Base-by-base conservation (phyloP, 2,888 invertebrate genomes). In the Dynastes grantii region DNA sequence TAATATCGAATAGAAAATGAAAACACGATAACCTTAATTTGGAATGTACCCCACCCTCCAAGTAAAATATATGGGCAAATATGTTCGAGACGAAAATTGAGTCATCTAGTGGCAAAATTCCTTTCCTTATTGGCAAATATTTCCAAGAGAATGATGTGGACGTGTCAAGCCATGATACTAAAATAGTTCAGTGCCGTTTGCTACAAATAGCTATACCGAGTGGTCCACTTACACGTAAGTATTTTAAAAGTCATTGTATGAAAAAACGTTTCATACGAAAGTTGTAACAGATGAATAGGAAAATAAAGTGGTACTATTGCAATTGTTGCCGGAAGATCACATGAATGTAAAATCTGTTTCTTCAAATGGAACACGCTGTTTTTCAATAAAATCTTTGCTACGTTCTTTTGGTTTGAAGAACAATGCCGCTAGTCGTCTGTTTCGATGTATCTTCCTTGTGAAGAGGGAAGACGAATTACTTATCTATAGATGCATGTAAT, bases 101-200 rank as follows among this genome's bases (percentile, higher is more conserved):
- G 70, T 70, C 70, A 53, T 70, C 53, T 53, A 70, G 27, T 13
- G 8, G 16, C 53, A 27, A 53, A 53, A 70, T 70, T 70, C 70
- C 70, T 70, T 70, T 53, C 53, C 37, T 53, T 51, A 70, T 70
- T 70, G 70, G 53, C 32, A 70, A 53, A 70, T 70, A 70, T 70
- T 70, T 53, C 55, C 37, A 16, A 37, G 64, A 40, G n/a, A 27
- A 27, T 16, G n/a, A 64, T 64, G 16, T 37, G n/a, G 6, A 32
- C 13, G 37, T 9, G n/a, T 64, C 63, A 16, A 37, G 37, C 9
- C 32, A 2, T 40, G 16, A 64, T 37, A 64, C 2, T 40, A 9
- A 16, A 16, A n/a, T 13, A 37, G 6, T 37, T 1, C 6, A 32
- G 32, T 37, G 32, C 32, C 32, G n/a, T 64, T 40, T 40, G 16